Conservation (phyloP, 2,113 vertebrate genomes). For the Channa maculata region DNA sequence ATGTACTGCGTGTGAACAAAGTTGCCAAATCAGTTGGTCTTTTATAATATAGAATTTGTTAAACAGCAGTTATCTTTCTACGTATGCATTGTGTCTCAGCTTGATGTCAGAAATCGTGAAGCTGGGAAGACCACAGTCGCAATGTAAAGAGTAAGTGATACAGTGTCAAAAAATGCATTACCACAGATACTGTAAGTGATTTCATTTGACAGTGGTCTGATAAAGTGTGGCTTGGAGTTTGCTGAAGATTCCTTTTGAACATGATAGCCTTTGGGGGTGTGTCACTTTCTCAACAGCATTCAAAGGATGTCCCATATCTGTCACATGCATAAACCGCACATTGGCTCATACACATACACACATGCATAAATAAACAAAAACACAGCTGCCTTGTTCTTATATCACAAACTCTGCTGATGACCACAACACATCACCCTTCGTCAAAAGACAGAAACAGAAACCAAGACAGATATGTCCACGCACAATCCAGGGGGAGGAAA, state of each 20-base stretch:
- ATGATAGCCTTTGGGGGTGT: constrained; percentile 67
- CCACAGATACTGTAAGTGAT: constrained; percentile 33
- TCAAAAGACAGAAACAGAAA: constrained; percentile 54
- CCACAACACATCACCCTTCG: constrained; percentile 58
- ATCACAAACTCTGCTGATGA: constrained; percentile 77
- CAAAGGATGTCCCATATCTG: constrained; percentile 82
- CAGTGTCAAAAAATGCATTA: constrained; percentile 24
- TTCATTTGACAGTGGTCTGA: constrained; percentile 57
- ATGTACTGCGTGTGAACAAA: constrained; percentile 48
- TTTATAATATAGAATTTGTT: not conserved
- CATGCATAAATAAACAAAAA: constrained; percentile 39
- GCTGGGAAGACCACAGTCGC: not conserved
- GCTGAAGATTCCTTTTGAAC: constrained; percentile 68
- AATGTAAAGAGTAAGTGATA: constrained; percentile 16
- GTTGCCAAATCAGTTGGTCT: constrained; percentile 22
- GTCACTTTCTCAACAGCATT: constrained; percentile 74
- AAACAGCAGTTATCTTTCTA: not conserved
- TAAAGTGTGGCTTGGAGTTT: constrained; percentile 58
- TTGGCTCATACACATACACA: constrained; percentile 39
- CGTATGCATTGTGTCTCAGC: not conserved
- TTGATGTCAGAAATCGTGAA: not conserved
- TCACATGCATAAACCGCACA: constrained; percentile 70
- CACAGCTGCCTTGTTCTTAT: constrained; percentile 68
- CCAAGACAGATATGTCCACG: constrained; percentile 53
- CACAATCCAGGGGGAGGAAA: not conserved